Base-by-base conservation (phyloP, 2,888 invertebrate species). In the Drosophila meridiana region DNA sequence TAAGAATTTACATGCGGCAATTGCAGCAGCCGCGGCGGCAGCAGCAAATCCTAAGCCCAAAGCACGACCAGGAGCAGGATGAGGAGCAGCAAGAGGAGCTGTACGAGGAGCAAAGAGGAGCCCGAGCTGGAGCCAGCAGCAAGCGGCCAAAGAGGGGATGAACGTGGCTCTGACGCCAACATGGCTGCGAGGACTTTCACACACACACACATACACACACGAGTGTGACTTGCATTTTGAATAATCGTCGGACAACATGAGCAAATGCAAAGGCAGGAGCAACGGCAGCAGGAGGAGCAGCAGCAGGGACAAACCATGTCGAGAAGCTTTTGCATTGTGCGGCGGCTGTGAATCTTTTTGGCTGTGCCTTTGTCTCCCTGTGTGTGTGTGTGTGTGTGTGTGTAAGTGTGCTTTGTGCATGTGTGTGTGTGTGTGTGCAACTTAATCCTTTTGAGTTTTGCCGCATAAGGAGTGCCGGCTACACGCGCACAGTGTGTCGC, bases 1-100 rank as follows among this genome's bases (percentile, higher is more conserved):
- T 89, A 89, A 91, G 91, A 91, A 91, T 91, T 91, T 90, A 87
- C 90, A 91, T 90, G 87, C 87, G 80, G 84, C 87, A 89, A 84
- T 90, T 89, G 85, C 87, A 76, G 80, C 73, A 65, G 83, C 65
- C 70, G 80, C 69, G 73, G 80, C 69, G 69, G 78, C 82, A 57
- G 72, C 82, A 57, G 70, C 82, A 60, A 86, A 86, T 82, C 80
- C 86, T 73, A 80, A 80, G 79, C 83, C 81, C 58, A 65, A 61
- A 28, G 38, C 26, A 62, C 65, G 75, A 8, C 43, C 52, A 60
- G 26, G 2, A 40, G 56, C 9, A 6, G 63, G 20, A 20, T 20
- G 20, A 1, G 20, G 20, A 20, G 20, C 20, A 20, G 20, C 20
- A 20, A 20, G 20, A 20, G 20, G 57, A n/a, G 52, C 36, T 26